Evolutionary conservation across 2,797 vertebrate genomes (phyloP).

Genomic region (Rhincodon typus): DNA sequence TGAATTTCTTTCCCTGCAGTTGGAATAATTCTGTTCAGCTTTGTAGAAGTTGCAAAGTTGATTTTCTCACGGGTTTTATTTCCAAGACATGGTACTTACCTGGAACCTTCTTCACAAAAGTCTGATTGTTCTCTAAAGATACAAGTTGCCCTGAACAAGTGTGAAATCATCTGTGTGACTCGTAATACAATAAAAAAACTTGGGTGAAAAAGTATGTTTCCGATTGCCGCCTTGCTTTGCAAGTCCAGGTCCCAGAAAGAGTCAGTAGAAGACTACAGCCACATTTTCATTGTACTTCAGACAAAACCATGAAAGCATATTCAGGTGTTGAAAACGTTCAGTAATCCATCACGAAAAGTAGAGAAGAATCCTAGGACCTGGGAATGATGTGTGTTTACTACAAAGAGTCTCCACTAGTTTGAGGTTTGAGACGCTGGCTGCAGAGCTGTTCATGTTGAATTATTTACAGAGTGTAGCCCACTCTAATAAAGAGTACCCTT

Average conservation of each 20-base stretch:
- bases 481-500: not conserved
- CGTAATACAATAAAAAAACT: not conserved
- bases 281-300: not conserved
- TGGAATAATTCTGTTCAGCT: not conserved
- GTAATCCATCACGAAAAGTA: not conserved
- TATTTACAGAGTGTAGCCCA: not conserved
- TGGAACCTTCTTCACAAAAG: conserved; percentile 31
- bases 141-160: conserved; percentile 17
- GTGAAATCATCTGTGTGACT: conserved; percentile 35
- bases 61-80: conserved; percentile 23
- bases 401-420: not conserved
- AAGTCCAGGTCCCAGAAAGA: not conserved
- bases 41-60: conserved; percentile 4
- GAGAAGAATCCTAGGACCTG: not conserved
- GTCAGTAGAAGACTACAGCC: not conserved
- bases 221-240: not conserved
- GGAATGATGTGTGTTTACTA: not conserved
- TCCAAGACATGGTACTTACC: conserved; percentile 37
- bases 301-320: not conserved
- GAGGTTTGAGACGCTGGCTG: not conserved
- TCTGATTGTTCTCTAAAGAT: conserved; percentile 29
- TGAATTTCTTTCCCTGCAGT: not conserved
- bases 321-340: not conserved
- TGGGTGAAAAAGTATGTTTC: conserved; percentile 33
- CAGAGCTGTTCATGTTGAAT: not conserved